These are phyloP conservation scores for Alaudala cheleensis DNA, from an alignment of 2,113 vertebrate genomes.

Conservation along the genomic window DNA sequence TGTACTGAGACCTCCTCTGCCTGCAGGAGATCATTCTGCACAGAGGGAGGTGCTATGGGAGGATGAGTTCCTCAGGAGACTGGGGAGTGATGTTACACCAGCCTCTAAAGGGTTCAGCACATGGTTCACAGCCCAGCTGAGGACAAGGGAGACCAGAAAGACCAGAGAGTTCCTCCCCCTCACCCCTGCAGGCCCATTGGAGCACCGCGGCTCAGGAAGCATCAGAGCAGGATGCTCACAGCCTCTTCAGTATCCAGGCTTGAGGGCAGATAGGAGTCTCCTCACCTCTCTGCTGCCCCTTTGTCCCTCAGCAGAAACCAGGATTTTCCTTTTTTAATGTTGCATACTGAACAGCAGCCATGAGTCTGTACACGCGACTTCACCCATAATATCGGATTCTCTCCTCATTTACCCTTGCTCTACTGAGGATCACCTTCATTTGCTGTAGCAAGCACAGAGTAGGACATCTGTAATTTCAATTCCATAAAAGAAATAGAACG, in stretches of 20 bases:
- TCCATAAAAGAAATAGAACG: neutral
- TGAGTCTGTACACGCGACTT: neutral
- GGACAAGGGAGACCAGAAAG: neutral
- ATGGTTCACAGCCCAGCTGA: rapidly evolving
- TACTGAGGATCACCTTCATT: neutral
- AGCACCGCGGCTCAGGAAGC: rapidly evolving
- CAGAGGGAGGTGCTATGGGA: neutral
- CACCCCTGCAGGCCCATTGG: rapidly evolving
- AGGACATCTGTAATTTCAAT: slow-evolving; percentile 8
- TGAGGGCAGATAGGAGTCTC: neutral
- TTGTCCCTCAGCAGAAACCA: neutral
- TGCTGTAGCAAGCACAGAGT: neutral
- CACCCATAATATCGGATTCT: neutral
- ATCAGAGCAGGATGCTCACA: neutral
- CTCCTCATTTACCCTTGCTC: neutral
- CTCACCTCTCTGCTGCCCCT: neutral
- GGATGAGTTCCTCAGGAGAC: rapidly evolving
- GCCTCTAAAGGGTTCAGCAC: neutral
- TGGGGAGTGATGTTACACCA: neutral
- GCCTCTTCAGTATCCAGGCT: neutral
- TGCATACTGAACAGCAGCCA: neutral
- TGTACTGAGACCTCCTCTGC: neutral
- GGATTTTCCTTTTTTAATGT: neutral
- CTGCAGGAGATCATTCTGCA: neutral
- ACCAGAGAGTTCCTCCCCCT: neutral